These are phyloP conservation scores for Drosophila atripex DNA, from an alignment of 2,888 invertebrate species.

Conservation along the genomic window DNA sequence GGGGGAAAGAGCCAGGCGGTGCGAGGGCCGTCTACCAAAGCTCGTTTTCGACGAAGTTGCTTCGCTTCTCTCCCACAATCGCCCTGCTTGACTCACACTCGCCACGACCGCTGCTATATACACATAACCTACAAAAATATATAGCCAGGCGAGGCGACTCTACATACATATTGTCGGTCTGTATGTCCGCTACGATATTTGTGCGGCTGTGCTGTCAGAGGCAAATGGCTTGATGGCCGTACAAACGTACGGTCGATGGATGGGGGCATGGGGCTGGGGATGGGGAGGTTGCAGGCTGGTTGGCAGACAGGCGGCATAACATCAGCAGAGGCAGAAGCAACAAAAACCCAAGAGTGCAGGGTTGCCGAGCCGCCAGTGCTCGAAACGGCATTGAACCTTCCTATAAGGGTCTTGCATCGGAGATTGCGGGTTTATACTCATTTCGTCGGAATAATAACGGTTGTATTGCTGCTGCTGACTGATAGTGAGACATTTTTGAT, in stretches of 20 bases:
- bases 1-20: slow-evolving; percentile 28
- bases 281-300: slow-evolving; percentile 56
- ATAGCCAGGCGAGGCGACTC: slow-evolving; percentile 47
- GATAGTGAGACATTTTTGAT: no score
- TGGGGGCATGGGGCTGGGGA: slow-evolving; percentile 44
- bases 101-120: slow-evolving; percentile 73
- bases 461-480: background rate
- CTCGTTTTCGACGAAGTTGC: slow-evolving; percentile 57
- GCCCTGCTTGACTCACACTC: slow-evolving; percentile 73
- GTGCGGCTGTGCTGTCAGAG: slow-evolving; percentile 70
- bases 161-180: slow-evolving; percentile 30
- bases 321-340: slow-evolving; percentile 67
- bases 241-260: slow-evolving; percentile 11
- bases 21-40: slow-evolving; percentile 47
- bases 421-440: slow-evolving; percentile 14
- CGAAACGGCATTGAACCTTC: slow-evolving; percentile 55
- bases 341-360: slow-evolving; percentile 55
- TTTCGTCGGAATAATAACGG: background rate
- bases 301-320: slow-evolving; percentile 79
- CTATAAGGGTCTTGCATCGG: background rate
- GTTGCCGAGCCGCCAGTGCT: slow-evolving; percentile 51
- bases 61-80: slow-evolving; percentile 74
- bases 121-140: slow-evolving; percentile 83
- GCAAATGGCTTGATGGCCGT: slow-evolving; percentile 60
- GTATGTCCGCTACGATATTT: slow-evolving; percentile 73